Base-by-base conservation (phyloP, 64 coral and sea anemone genomes). In the Montipora cactus region DNA sequence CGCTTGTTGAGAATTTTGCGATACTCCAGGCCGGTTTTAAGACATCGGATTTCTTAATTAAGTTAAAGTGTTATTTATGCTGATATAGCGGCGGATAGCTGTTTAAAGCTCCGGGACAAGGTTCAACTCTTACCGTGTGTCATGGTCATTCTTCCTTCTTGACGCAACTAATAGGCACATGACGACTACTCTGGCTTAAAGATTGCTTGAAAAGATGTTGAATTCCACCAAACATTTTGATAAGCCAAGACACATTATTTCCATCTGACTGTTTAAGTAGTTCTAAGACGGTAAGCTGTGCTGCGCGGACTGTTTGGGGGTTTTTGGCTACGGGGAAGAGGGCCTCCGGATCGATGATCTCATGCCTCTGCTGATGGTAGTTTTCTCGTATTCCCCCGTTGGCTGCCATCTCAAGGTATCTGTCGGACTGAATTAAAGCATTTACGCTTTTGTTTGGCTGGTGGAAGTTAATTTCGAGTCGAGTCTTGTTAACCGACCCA, bases 151-250 rank as follows among this genome's bases (percentile, higher is more conserved):
- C 78, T 80, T 80, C 78, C 78, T 80, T 80, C 49, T 59, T 53
- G 78, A 59, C 16, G 78, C 49, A 57, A 80, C 18, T 80, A 59
- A 80, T 19, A 23, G 78, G n/a, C 19, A 75, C 73, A 75, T 75
- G 73, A 73, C 5, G 22, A 75, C 49, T 80, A 80, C 78, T 80
- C 49, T 80, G 78, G 51, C 51, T 80, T 80, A 59, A 80, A 80
- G 78, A 80, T 80, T 80, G 4, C 50, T 80, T 79, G 77, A 79
- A 79, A 79, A 79, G 77, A 79, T 51, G 77, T 52, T 79, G 67
- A 71, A 21, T 71, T 71, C 67, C 67, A 71, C 1, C 67, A 19
- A 71, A 71, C 67, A 71, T 71, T 71, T n/a, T 71, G 0, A 75
- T 75, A 75, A 73, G 69, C 69, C 69, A 73, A 20, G 69, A 73